Evolutionary conservation across 2,888 invertebrate species (phyloP), one percentile per base, ranked within the genome.

Genomic region (Platerodrilus igneus): DNA sequence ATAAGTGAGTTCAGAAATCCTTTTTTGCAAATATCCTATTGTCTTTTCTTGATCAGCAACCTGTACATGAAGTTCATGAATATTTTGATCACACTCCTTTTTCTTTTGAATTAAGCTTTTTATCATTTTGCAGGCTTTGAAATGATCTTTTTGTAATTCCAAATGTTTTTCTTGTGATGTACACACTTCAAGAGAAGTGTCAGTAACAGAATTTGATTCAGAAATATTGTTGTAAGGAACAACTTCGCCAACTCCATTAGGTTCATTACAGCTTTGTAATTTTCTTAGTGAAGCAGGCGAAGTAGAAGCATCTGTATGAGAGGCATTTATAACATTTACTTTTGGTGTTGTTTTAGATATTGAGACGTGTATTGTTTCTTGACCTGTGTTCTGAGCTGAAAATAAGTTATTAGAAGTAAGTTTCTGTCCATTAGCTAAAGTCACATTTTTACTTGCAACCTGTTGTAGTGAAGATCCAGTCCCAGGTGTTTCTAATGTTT

Each of bases 81-180:
- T 61, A 44, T 68, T 63, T 10, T 60, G 59, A 19, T 59, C 59
- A 17, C 58, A 55, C 32, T 57, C 61, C 36, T 62, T 66, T 27
- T 57, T 57, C 22, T 56, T 58, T 10, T 58, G 60, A 25, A 68
- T 59, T 56, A 70, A 60, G 21, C 53, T 59, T 46, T 69, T 64
- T 31, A 71, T 64, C 20, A 69, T 64, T 37, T 64, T 60, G 47
- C 66, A 68, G 3, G 68, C 67, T 48, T 68, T 70, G 25, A 62
- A 46, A 41, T 68, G 64, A 35, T 70, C 66, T 26, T 61, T 59
- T 50, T 67, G 38, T 7, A 43, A 21, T 17, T 39, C 38, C 9
- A 35, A 29, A 5, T 47, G 15, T 35, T 50, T 41, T 9, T 51
- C 48, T 16, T 37, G 41, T 9, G 45, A 29, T n/a, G 47, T 37